A percentile compares a stretch with the other conserved stretches of the same genome.
Evolutionary conservation across 2,113 vertebrate genomes (phyloP).

Genomic region (Phalacrocorax brasilianus): DNA sequence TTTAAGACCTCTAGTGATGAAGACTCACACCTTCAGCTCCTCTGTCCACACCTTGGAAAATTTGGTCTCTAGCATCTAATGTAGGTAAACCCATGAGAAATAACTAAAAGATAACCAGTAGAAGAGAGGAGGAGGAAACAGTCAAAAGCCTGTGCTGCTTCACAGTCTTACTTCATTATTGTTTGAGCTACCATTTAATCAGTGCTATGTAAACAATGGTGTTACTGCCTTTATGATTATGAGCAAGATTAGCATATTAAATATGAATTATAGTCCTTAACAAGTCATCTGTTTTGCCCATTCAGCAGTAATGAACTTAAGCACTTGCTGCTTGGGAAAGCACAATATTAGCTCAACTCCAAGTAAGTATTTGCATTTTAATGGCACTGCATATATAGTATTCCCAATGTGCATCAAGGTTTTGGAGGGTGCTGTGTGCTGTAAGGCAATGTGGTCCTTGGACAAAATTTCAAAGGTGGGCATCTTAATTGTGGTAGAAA

Average conservation of each 20-base stretch:
- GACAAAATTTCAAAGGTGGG: not conserved
- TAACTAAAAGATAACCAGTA: not conserved
- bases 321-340: not conserved
- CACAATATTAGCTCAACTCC: not conserved
- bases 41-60: not conserved
- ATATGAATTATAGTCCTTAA: not conserved
- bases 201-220: not conserved
- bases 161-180: not conserved
- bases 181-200: not conserved
- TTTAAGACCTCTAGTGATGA: not conserved
- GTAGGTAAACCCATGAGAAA: not conserved
- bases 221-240: not conserved
- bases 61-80: not conserved
- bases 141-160: not conserved
- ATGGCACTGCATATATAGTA: not conserved
- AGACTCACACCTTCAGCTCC: not conserved
- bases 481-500: not conserved
- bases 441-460: not conserved
- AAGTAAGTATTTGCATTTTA: not conserved
- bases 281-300: not conserved
- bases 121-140: not conserved
- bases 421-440: not conserved
- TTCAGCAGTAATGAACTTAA: not conserved
- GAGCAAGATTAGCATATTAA: not conserved
- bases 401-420: not conserved